Base-by-base conservation (phyloP, 2,113 vertebrate species). In the Aegotheles bennettii region DNA sequence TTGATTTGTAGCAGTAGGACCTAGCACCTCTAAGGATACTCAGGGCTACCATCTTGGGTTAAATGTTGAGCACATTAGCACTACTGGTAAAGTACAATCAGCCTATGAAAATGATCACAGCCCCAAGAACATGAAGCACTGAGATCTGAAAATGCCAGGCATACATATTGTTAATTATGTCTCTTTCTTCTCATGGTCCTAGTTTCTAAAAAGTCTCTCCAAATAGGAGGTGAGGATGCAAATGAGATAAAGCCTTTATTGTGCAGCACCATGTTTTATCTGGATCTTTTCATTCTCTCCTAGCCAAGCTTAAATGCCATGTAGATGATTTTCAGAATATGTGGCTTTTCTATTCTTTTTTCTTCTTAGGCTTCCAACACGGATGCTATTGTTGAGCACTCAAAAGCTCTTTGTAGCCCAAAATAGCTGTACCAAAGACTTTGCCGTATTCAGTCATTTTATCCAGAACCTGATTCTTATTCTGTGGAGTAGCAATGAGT, bases 371-470 rank as follows among this genome's bases (percentile, higher is more conserved):
- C 57, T 81, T 84, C 11, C 86, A 92, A 89, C 88, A 84, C 80
- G 2, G 2, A 78, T 67, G 65, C 93, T 75, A 95, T 94, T 95
- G 93, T 96, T 93, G 82, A 90, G 65, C 40, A 80, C 64, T 96
- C 87, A 96, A 96, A 96, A 93, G 78, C 82, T 71, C 76, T 95
- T 94, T 94, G 84, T 93, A 93, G 91, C 75, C 91, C 76, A 69
- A 78, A 97, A 97, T 96, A 97, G 90, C 93, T 89, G 40, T 53
- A 93, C 90, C 92, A 94, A 93, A 96, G 95, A 61, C 77, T 95
- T 92, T 79, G 65, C 56, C 1, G 2, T 75, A 61, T 93, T 94
- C 94, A 94, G 47, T 79, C 64, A 79, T 92, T 93, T 84, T 65
- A 92, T 45, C 83, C 83, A 92, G 78, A 96, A 88, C 45, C 48